phyloP scores from a whole-genome alignment of 2,888 invertebrate species.

The Rhorus exstirpatorius region DNA sequence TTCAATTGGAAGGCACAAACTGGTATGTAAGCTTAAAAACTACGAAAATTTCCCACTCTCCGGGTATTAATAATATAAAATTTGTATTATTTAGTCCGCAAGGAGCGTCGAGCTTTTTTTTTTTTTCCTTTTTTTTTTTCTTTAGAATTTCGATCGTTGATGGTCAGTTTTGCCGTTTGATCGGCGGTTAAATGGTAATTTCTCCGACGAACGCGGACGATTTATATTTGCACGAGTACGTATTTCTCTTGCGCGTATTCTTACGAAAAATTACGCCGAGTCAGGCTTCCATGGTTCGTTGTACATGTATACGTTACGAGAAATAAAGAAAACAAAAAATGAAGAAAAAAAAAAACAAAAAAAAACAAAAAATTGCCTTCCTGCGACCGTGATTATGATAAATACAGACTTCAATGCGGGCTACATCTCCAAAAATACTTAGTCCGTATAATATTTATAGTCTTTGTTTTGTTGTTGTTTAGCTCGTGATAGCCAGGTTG shows the following conservation, averaged over 20 bases:
- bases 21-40: conserved; percentile 66
- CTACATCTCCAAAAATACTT: conserved; percentile 64
- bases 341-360: conserved; percentile 29
- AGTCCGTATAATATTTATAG: conserved; percentile 63
- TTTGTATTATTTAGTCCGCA: conserved; percentile 38
- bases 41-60: conserved; percentile 61
- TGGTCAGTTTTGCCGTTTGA: conserved; percentile 10
- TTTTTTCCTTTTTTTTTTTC: no score
- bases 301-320: conserved; percentile 37
- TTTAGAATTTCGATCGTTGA: conserved; percentile 26
- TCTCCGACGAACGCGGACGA: conserved; percentile 11
- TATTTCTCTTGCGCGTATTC: conserved; percentile 40
- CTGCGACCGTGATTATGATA: conserved; percentile 58
- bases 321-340: conserved; percentile 10
- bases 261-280: conserved; percentile 29
- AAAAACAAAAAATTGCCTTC: conserved; percentile 41
- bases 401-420: conserved; percentile 61
- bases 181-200: conserved; percentile 13
- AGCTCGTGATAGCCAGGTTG: conserved; percentile 43
- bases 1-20: conserved; percentile 66
- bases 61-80: conserved; percentile 57
- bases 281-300: conserved; percentile 45
- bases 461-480: conserved; percentile 53
- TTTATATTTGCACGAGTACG: conserved; percentile 39
- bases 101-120: conserved; percentile 9